A percentile compares a stretch with the other conserved stretches of the same genome.
Conservation (phyloP, 2,113 vertebrate genomes). For the Lontra canadensis region DNA sequence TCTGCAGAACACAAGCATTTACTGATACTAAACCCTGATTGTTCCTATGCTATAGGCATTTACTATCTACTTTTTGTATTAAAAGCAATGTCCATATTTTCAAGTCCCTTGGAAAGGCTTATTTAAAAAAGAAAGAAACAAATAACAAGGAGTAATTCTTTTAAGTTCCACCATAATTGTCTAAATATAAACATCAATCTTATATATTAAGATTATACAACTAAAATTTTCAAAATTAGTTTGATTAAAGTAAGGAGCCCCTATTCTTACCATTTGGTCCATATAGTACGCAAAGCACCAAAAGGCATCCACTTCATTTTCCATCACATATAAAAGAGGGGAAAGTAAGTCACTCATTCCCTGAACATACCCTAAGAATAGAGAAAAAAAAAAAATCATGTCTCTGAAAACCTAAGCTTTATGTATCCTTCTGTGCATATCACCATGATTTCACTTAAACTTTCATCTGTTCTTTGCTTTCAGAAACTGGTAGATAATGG, state of each 20-base stretch:
- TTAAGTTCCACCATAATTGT: neutral
- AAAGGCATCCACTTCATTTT: constrained; percentile 98
- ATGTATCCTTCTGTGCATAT: neutral
- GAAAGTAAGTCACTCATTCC: constrained; percentile 99
- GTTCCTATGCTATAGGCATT: neutral
- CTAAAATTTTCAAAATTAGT: constrained; percentile 33
- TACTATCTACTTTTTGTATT: constrained; percentile 43
- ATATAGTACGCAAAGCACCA: constrained; percentile 98
- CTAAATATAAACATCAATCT: constrained; percentile 26
- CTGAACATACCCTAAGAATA: constrained; percentile 93
- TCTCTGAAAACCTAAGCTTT: constrained; percentile 48
- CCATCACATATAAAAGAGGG: constrained; percentile 95
- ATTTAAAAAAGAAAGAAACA: constrained; percentile 18
- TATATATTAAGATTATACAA: constrained; percentile 17
- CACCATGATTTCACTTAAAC: neutral
- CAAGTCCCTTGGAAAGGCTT: constrained; percentile 33
- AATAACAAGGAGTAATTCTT: neutral
- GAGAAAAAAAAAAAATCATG: neutral
- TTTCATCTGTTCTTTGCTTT: neutral
- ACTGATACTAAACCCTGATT: constrained; percentile 41
- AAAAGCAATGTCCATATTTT: constrained; percentile 39
- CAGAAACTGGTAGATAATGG: neutral
- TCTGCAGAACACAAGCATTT: constrained; percentile 39
- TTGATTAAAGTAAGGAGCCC: neutral
- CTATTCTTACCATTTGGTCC: constrained; percentile 94